Conservation (phyloP, 2,113 vertebrate species). For the Clinocottus analis region DNA sequence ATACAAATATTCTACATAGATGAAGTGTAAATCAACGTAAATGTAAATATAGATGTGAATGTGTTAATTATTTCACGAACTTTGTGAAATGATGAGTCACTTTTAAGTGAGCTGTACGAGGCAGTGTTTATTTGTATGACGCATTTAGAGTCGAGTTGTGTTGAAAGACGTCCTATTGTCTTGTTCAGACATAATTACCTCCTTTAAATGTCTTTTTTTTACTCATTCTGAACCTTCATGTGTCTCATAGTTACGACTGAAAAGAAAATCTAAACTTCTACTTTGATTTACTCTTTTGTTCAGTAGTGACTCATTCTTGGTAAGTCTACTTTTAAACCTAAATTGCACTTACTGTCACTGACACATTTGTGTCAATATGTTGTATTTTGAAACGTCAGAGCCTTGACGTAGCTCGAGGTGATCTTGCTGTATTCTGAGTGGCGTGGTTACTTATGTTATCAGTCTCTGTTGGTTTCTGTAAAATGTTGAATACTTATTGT, state of each 20-base stretch:
- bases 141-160: not conserved
- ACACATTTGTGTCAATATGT: not conserved
- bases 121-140: slow-evolving; percentile 7
- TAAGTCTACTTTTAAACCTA: not conserved
- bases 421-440: not conserved
- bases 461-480: slow-evolving; percentile 8
- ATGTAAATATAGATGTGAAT: no score
- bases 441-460: not conserved
- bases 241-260: not conserved
- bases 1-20: no score
- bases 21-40: no score
- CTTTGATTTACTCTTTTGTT: not conserved
- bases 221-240: not conserved
- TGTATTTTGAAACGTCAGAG: slow-evolving; percentile 42
- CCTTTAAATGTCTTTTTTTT: slow-evolving; percentile 15
- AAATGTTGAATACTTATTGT: not conserved
- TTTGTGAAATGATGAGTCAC: slow-evolving; percentile 21
- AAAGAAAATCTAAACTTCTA: not conserved
- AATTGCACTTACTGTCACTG: slow-evolving; percentile 7
- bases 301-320: not conserved
- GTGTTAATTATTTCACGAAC: not conserved
- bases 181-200: not conserved
- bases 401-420: slow-evolving; percentile 17
- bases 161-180: slow-evolving; percentile 1
- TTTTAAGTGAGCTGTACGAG: not conserved